Percentiles rank a stretch among this genome's conserved stretches.
Conservation (phyloP, 2,888 invertebrate species). For the Pilophorus perplexus region DNA sequence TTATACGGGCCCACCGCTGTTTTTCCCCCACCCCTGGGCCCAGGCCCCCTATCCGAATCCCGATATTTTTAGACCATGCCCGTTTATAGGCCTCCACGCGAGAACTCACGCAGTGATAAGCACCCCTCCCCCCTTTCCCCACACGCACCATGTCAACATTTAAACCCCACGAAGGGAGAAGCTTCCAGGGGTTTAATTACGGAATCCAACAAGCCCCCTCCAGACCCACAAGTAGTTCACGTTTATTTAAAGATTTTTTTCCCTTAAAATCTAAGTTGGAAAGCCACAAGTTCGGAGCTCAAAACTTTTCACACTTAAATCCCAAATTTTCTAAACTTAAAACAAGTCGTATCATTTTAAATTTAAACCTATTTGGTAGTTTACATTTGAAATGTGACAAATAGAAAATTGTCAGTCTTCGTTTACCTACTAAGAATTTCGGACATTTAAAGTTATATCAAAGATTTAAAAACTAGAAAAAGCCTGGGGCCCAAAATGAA, state of each 20-base stretch:
- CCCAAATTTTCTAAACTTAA: neutral
- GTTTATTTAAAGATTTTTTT: neutral
- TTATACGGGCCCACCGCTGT: slow-evolving; percentile 15
- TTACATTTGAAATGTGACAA: too few relatives aligned
- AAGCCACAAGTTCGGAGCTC: neutral
- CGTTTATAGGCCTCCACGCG: slow-evolving; percentile 11
- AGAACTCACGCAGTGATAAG: slow-evolving; percentile 16
- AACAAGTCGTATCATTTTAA: neutral
- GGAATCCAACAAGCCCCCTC: neutral
- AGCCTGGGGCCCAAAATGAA: too few relatives aligned
- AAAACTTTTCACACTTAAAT: neutral
- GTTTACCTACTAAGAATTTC: too few relatives aligned
- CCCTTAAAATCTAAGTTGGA: neutral
- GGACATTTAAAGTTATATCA: too few relatives aligned
- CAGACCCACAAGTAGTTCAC: neutral
- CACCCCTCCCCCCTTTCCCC: neutral
- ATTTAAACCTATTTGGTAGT: neutral
- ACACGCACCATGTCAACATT: neutral
- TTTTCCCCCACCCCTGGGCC: too few relatives aligned
- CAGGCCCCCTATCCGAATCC: neutral
- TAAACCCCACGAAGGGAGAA: neutral
- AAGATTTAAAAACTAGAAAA: too few relatives aligned
- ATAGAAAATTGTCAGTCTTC: too few relatives aligned
- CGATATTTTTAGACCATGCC: slow-evolving; percentile 21
- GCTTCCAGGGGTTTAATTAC: slow-evolving; percentile 2